Conservation (phyloP, 2,797 vertebrate species). For the Leptatherina wallacei region DNA sequence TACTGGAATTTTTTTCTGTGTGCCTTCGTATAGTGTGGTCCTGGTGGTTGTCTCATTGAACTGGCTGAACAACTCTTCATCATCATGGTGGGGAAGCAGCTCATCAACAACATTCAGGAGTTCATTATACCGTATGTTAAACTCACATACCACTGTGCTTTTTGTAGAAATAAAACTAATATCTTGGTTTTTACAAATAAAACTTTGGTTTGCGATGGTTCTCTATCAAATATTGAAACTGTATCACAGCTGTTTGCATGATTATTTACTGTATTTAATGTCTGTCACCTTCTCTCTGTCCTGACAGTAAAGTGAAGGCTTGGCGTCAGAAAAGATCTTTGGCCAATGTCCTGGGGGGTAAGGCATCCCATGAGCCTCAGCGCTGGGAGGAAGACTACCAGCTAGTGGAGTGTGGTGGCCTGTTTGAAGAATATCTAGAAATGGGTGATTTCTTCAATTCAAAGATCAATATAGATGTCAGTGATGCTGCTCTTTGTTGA, state of each 20-base stretch:
- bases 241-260: neutral
- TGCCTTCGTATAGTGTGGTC: constrained; percentile 77
- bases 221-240: neutral
- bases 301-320: constrained; percentile 84
- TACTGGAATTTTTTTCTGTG: constrained; percentile 11
- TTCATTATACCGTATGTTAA: constrained; percentile 84
- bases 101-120: constrained; percentile 86
- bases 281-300: constrained; percentile 2
- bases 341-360: constrained; percentile 71
- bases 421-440: constrained; percentile 87
- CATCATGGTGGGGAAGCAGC: constrained; percentile 88
- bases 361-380: constrained; percentile 65
- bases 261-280: neutral
- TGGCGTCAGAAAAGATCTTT: constrained; percentile 82
- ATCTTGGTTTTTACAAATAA: neutral
- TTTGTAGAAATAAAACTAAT: neutral
- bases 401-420: constrained; percentile 81
- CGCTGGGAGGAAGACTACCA: constrained; percentile 86
- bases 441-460: constrained; percentile 77
- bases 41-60: constrained; percentile 85
- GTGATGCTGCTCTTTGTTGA: neutral
- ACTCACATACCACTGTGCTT: neutral
- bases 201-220: neutral
- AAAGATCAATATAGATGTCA: neutral
- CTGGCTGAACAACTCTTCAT: constrained; percentile 87